A percentile compares a stretch with the other conserved stretches of the same genome.
phyloP scores from a whole-genome alignment of 2,797 vertebrate species.

The Ptychobarbus kaznakovi region DNA sequence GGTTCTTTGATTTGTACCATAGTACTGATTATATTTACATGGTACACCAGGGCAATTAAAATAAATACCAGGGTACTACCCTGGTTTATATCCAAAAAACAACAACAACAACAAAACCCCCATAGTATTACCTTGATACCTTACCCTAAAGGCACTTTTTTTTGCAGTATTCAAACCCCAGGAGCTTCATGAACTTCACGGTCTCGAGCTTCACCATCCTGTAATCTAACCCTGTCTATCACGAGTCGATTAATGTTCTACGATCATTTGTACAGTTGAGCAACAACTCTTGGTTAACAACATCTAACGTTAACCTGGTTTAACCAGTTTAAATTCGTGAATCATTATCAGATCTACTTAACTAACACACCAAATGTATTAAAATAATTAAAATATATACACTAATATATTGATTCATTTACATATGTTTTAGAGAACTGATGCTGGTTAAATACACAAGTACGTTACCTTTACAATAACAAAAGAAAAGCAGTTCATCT shows the following conservation, averaged over 20 bases:
- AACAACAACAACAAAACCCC: background rate
- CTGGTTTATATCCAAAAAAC: background rate
- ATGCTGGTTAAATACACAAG: background rate
- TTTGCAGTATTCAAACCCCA: background rate
- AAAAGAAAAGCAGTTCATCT: conserved; percentile 13
- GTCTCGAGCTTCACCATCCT: background rate
- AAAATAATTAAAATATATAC: background rate
- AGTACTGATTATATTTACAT: background rate
- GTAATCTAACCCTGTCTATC: conserved; percentile 1
- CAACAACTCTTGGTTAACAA: conserved; percentile 32
- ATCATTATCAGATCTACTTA: conserved; percentile 23
- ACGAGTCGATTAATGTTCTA: background rate
- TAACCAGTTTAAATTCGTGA: conserved; percentile 19
- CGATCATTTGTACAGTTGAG: conserved; percentile 12
- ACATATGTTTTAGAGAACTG: background rate
- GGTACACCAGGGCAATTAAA: background rate
- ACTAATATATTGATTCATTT: background rate
- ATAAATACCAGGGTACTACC: background rate
- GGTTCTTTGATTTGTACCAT: background rate
- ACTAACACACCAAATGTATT: background rate
- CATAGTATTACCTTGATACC: background rate
- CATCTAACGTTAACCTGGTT: background rate
- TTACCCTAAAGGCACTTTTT: background rate
- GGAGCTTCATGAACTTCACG: background rate
- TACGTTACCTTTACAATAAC: background rate